These are phyloP conservation scores for Thyatira batis DNA, from an alignment of 2,888 invertebrate species.

Conservation along the genomic window DNA sequence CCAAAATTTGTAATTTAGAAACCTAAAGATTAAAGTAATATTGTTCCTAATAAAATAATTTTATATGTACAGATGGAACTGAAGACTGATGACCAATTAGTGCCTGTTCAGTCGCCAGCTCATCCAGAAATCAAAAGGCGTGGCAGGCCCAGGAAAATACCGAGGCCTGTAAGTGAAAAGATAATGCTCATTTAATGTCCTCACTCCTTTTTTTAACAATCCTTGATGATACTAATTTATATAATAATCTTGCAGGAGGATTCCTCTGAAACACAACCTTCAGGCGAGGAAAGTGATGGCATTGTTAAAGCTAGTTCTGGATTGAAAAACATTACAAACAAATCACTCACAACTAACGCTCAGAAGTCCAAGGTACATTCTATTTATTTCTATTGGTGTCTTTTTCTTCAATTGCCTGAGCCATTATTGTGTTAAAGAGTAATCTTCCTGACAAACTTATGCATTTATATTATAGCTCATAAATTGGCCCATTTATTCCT, in stretches of 20 bases:
- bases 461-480: too few species aligned
- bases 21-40: too few species aligned
- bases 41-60: too few species aligned
- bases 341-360: slow-evolving; percentile 39
- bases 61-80: slow-evolving; percentile 58
- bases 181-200: not conserved
- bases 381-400: slow-evolving; percentile 1
- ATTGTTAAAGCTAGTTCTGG: slow-evolving; percentile 49
- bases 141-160: slow-evolving; percentile 62
- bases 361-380: slow-evolving; percentile 46
- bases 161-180: slow-evolving; percentile 45
- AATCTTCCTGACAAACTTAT: too few species aligned
- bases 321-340: slow-evolving; percentile 41
- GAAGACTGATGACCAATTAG: slow-evolving; percentile 70
- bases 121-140: slow-evolving; percentile 51
- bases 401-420: slow-evolving; percentile 24
- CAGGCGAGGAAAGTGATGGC: slow-evolving; percentile 73
- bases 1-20: slow-evolving; percentile 7
- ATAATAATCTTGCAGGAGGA: slow-evolving; percentile 60
- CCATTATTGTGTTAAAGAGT: too few species aligned
- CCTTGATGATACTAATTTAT: slow-evolving; percentile 10
- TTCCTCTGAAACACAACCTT: slow-evolving; percentile 61
- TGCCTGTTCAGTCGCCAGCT: slow-evolving; percentile 60
- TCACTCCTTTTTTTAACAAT: not conserved
- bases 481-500: too few species aligned